A percentile compares a stretch with the other conserved stretches of the same genome.
Conservation (phyloP, 2,797 vertebrate genomes). For the Intellagama lesueurii region DNA sequence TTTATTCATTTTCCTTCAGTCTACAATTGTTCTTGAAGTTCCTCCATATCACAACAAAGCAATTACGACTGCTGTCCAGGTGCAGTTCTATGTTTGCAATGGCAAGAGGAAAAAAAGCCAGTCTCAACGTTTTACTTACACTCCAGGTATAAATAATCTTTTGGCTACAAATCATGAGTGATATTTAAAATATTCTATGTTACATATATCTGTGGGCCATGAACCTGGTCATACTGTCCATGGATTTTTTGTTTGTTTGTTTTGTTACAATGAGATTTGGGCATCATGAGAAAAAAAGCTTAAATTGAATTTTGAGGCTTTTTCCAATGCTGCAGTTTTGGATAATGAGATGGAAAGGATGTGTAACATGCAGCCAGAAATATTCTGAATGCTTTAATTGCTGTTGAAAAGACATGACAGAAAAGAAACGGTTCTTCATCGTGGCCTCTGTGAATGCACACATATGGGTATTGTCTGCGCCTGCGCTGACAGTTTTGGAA, state of each 20-base stretch:
- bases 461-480: too few species aligned
- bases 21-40: slow-evolving; percentile 92
- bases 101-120: slow-evolving; percentile 99
- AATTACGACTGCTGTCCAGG: slow-evolving; percentile 91
- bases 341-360: not conserved
- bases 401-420: not conserved
- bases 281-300: not conserved
- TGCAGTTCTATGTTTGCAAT: slow-evolving; percentile 98
- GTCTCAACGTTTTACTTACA: slow-evolving; percentile 96
- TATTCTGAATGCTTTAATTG: not conserved
- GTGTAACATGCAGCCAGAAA: not conserved
- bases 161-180: slow-evolving; percentile 1
- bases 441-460: too few species aligned
- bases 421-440: not conserved
- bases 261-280: not conserved
- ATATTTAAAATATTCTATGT: not conserved
- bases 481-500: too few species aligned
- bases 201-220: not conserved
- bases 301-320: not conserved
- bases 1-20: slow-evolving; percentile 79
- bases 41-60: slow-evolving; percentile 97
- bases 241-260: not conserved
- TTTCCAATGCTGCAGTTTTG: not conserved
- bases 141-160: slow-evolving; percentile 86
- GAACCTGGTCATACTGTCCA: not conserved